These are phyloP conservation scores for Bradynema listronoti DNA, from an alignment of 1,140 invertebrate genomes.

Conservation along the genomic window DNA sequence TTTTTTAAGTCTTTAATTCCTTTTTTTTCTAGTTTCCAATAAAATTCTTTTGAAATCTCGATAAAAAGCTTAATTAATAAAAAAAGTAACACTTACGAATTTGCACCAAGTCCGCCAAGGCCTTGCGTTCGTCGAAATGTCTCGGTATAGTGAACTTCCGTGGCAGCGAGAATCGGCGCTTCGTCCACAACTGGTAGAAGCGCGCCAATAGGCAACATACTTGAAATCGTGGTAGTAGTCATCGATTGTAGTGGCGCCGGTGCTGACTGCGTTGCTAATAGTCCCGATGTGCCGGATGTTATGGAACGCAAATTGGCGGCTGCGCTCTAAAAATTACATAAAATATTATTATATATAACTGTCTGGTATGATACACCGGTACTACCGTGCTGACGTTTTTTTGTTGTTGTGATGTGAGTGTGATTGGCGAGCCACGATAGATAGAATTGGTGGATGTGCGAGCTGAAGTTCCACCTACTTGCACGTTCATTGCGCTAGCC, in stretches of 20 bases:
- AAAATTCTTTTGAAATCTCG: no score
- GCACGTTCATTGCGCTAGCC: slow-evolving; percentile 16
- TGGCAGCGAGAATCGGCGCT: slow-evolving; percentile 38
- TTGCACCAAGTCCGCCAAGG: no score
- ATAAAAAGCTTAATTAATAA: no score
- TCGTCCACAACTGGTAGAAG: slow-evolving; percentile 4
- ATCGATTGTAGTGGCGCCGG: neutral
- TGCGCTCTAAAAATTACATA: no score
- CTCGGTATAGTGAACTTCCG: slow-evolving; percentile 46
- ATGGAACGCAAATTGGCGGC: neutral
- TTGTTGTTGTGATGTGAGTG: no score
- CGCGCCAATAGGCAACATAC: neutral
- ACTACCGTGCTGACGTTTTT: no score
- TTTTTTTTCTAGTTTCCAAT: slow-evolving; percentile 5
- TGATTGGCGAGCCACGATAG: no score
- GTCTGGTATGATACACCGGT: no score
- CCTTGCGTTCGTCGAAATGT: slow-evolving; percentile 17
- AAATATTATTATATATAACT: no score
- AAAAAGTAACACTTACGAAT: no score
- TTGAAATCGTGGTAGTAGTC: neutral
- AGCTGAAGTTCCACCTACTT: neutral
- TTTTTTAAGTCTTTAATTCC: no score
- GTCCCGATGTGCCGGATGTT: slow-evolving; percentile 3
- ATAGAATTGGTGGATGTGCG: no score
- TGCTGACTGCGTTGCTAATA: neutral